Evolutionary conservation across 2,797 vertebrate genomes (phyloP), one percentile per base, ranked within the genome.

Genomic region (Syngnathus acus): DNA sequence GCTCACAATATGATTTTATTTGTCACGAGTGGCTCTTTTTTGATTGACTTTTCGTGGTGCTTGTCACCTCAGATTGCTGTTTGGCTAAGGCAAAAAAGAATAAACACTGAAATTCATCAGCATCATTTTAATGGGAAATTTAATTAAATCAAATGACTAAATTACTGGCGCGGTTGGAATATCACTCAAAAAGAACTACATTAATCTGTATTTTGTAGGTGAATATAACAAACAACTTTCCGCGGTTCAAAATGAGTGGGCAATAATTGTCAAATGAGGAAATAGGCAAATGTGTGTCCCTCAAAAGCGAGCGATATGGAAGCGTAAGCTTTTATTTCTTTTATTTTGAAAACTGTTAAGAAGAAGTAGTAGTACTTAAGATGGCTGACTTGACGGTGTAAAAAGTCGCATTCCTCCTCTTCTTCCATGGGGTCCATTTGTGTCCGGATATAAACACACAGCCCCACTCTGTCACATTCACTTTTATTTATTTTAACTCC

Each of bases 381-480:
- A 21, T 40, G 43, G 1, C 0, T n/a, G 61, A 48, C 53, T 55
- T 53, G 23, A 32, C 10, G 16, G 14, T 14, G 43, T 10, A 21
- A 53, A 53, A 53, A 53, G n/a, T 53, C 50, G n/a, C 9, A 9
- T 53, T 76, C 38, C 53, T 58, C 54, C 65, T 66, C 54, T 60
- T 66, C 26, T 42, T 72, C 40, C 81, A 58, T 47, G 77, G 73
- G 74, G 71, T 70, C 71, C 73, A 61, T 73, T 76, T 82, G 81
- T 82, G 84, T 84, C 78, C 80, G 82, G 78, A 82, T 86, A 83
- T 79, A 89, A 89, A 87, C 81, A 80, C 75, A 65, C 76, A 54
- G 68, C 70, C 65, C 1, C 62, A 65, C 53, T 72, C 32, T 57
- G 6, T 14, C 55, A 58, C 26, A 32, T 8, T 6, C 26, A 32